Base-by-base conservation (phyloP, 2,797 vertebrate genomes). In the Acomys russatus region DNA sequence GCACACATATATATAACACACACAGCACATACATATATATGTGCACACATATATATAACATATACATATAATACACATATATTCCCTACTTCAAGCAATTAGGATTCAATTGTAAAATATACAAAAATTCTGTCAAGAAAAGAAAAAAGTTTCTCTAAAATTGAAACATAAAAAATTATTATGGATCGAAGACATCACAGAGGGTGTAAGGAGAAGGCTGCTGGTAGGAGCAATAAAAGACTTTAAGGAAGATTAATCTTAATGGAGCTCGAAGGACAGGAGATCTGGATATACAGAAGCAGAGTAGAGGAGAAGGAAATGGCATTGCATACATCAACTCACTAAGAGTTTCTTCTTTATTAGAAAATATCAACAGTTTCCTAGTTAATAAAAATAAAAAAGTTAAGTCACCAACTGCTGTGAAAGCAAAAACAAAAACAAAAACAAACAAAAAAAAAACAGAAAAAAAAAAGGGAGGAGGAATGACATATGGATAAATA, bases 361-460 rank as follows among this genome's bases (percentile, higher is more conserved):
- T 23, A 87, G 51, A 96, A 92, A 25, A 9, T 77, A 49, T 78
- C 30, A 66, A 91, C 33, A 87, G 91, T 92, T 91, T 90, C 79
- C 96, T 9, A 82, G 91, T 79, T 94, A 14, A 79, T 89, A 84
- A 94, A 44, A 44, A 44, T 44, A 44, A 44, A 44, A 71, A 51
- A 23, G 23, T 14, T 28, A 77, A 85, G 59, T 66, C 77, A 51
- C 44, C 73, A 61, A 80, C 51, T 74, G 66, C 38, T 33, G 0
- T 88, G 61, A 90, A 92, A 92, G 59, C 35, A 88, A 85, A 93
- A n/a, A 63, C n/a, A n/a, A n/a, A n/a, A n/a, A n/a, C n/a, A n/a
- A n/a, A n/a, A n/a, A n/a, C n/a, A n/a, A n/a, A n/a, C n/a, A n/a
- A n/a, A n/a, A n/a, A n/a, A n/a, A n/a, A n/a, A n/a, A n/a, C n/a